phyloP scores from a whole-genome alignment of 2,797 vertebrate species.

The Pelobates cultripes region DNA sequence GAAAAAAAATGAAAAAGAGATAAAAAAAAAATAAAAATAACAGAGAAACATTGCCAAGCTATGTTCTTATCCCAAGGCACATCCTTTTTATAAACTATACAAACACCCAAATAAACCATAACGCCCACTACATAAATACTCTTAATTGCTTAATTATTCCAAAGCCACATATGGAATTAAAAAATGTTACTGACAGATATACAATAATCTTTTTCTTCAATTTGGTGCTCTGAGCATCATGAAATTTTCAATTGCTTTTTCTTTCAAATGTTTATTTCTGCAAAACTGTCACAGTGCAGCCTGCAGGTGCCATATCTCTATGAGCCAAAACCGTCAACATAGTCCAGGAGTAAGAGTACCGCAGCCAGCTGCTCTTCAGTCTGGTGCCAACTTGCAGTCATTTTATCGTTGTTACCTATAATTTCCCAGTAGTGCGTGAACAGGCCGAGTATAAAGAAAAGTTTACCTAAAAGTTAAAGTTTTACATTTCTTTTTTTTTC shows the following conservation, averaged over 20 bases:
- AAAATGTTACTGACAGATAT: constrained; percentile 4
- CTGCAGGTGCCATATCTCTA: constrained; percentile 36
- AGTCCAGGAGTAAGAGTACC: constrained; percentile 8
- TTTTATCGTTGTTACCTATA: constrained; percentile 28
- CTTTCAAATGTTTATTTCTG: constrained; percentile 41
- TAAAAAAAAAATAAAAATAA: background rate
- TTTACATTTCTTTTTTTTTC: background rate
- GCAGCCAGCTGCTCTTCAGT: constrained; percentile 35
- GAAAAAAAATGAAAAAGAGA: constrained; percentile 6
- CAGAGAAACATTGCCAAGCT: background rate
- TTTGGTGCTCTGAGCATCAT: background rate
- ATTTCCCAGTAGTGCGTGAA: constrained; percentile 24
- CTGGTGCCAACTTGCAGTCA: constrained; percentile 27
- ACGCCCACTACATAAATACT: constrained; percentile 7
- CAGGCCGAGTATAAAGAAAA: constrained; percentile 6
- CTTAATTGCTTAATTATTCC: constrained; percentile 24
- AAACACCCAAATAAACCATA: background rate
- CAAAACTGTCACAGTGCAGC: constrained; percentile 7
- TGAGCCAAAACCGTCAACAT: constrained; percentile 36
- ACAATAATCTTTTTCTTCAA: background rate
- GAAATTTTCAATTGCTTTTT: constrained; percentile 24
- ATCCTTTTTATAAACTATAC: constrained; percentile 4
- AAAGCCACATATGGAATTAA: constrained; percentile 12
- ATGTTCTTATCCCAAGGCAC: background rate
- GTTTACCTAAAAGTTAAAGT: background rate